Evolutionary conservation across 2,888 invertebrate genomes (phyloP).

Genomic region (Helobdella robusta): DNA sequence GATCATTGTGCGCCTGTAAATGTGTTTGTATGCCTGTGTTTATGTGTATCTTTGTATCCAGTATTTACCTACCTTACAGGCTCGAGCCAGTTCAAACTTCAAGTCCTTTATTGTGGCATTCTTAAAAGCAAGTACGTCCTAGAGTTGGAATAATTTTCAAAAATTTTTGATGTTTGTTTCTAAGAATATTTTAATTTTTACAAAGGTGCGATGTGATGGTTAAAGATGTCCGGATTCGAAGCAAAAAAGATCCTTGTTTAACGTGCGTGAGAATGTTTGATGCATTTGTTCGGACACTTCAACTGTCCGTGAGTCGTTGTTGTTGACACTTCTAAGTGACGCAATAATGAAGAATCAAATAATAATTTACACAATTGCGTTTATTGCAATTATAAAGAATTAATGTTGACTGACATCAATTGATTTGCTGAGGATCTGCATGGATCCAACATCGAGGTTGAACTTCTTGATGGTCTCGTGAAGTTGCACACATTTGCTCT

Average conservation of each 20-base stretch:
- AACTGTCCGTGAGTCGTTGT: no score
- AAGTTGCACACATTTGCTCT: background rate
- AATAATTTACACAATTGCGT: no score
- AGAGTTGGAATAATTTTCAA: background rate
- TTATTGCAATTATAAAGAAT: no score
- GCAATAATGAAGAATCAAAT: no score
- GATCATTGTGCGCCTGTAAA: slow-evolving; percentile 27
- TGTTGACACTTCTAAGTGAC: no score
- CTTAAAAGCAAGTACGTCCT: slow-evolving; percentile 23
- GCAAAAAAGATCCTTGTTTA: no score
- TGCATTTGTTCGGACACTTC: no score
- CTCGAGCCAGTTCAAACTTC: slow-evolving; percentile 23
- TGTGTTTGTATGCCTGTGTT: background rate
- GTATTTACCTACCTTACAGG: slow-evolving; percentile 21
- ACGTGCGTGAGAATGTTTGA: no score
- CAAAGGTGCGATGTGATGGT: no score
- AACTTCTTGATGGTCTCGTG: slow-evolving; percentile 9
- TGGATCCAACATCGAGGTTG: slow-evolving; percentile 11
- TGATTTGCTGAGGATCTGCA: slow-evolving; percentile 1
- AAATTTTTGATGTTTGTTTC: no score
- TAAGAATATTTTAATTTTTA: no score
- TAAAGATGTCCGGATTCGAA: no score
- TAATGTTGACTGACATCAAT: slow-evolving; percentile 19
- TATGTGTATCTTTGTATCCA: background rate
- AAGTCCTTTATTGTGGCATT: slow-evolving; percentile 23